These are phyloP conservation scores for Oxygymnocypris stewartii DNA, from an alignment of 2,113 vertebrate genomes.

Conservation along the genomic window DNA sequence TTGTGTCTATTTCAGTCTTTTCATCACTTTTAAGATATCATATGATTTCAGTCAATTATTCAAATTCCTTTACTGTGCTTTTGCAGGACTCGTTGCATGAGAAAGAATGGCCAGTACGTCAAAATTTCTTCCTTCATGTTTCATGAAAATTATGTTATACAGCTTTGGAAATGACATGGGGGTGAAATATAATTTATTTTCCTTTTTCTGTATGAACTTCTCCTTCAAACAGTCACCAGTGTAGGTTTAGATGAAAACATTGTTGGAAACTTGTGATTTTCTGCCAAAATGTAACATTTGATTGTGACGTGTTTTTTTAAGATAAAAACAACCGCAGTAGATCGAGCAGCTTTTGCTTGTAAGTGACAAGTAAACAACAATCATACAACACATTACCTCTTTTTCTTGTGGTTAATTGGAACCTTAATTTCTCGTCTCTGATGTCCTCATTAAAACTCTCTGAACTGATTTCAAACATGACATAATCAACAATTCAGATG, in stretches of 20 bases:
- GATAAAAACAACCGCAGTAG: background rate
- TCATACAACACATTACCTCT: slow-evolving; percentile 2
- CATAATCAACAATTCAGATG: slow-evolving; percentile 44
- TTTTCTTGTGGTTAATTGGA: slow-evolving; percentile 35
- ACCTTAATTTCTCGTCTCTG: slow-evolving; percentile 43
- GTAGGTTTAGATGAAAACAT: background rate
- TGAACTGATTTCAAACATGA: slow-evolving; percentile 45
- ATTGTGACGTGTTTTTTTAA: slow-evolving; percentile 4
- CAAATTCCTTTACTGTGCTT: background rate
- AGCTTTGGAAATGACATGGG: background rate
- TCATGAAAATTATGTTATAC: background rate
- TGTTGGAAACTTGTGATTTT: background rate
- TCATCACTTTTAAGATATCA: background rate
- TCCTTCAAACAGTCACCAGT: background rate
- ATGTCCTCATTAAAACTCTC: slow-evolving; percentile 49
- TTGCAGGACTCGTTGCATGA: background rate
- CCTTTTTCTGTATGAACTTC: background rate
- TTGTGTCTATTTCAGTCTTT: background rate
- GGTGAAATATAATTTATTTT: background rate
- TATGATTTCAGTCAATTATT: background rate
- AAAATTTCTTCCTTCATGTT: background rate
- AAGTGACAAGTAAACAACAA: slow-evolving; percentile 19
- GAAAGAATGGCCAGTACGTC: background rate
- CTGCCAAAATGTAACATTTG: background rate
- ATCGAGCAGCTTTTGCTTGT: background rate